Evolutionary conservation across 1,140 invertebrate genomes (phyloP).

Genomic region (Brachionus calyciflorus): DNA sequence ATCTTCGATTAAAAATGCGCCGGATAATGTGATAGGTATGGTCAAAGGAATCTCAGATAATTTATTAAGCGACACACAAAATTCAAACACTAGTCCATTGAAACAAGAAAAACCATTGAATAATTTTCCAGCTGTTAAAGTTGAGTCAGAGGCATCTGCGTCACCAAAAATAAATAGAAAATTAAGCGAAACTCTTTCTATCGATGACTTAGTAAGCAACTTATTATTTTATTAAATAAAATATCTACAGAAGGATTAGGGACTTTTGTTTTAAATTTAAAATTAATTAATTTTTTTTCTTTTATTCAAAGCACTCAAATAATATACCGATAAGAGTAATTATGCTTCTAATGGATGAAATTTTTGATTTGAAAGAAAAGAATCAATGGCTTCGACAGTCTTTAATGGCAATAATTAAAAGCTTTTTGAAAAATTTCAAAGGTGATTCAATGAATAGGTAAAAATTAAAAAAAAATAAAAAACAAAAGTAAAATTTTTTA

Average conservation of each 20-base stretch:
- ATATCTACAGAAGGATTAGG: too few relatives aligned
- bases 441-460: slow-evolving; percentile 74
- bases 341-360: slow-evolving; percentile 81
- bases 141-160: too few relatives aligned
- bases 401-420: slow-evolving; percentile 74
- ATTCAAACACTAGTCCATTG: background rate
- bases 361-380: slow-evolving; percentile 80
- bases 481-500: too few relatives aligned
- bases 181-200: background rate
- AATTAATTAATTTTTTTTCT: background rate
- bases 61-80: background rate
- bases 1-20: slow-evolving; percentile 72
- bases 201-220: slow-evolving; percentile 9
- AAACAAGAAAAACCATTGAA: background rate
- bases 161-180: background rate
- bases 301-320: background rate
- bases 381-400: slow-evolving; percentile 81
- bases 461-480: too few relatives aligned
- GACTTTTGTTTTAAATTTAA: background rate
- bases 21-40: slow-evolving; percentile 69
- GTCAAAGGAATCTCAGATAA: slow-evolving; percentile 44
- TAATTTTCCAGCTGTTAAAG: background rate
- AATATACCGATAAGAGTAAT: slow-evolving; percentile 80
- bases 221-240: too few relatives aligned
- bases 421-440: slow-evolving; percentile 75